Evolutionary conservation across 2,797 vertebrate genomes (phyloP), one percentile per base, ranked within the genome.

Genomic region (Sebastes oblongus): DNA sequence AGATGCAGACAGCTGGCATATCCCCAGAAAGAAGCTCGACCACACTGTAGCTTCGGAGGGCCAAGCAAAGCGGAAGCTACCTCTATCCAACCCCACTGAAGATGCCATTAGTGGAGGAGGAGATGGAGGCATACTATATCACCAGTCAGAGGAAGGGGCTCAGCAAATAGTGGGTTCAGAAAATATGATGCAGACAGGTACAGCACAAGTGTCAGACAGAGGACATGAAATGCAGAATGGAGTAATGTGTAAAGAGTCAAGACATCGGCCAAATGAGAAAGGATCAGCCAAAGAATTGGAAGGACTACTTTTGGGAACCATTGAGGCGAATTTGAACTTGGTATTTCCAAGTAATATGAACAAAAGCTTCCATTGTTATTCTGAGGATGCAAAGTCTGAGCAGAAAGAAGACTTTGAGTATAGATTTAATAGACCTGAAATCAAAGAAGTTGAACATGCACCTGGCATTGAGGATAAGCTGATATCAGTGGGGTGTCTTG

Each of bases 61-160:
- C 67, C 56, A 6, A 11, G 50, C 29, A 34, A 81, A 85, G 54
- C 52, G 42, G 68, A 80, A 14, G 54, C 20, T 71, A 42, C 24
- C 60, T 60, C 36, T 50, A 5, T 65, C 30, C 24, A 68, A 56
- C n/a, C 55, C 18, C 22, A 16, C 3, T 72, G 72, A 84, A 78
- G 79, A 75, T 16, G 32, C 52, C 42, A 46, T 16, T n/a, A 6
- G 4, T 58, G 67, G 68, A 58, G 55, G 27, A 71, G 72, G 72
- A 62, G 66, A 58, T 62, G 52, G 54, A 39, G 60, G 25, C 14
- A 20, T 16, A 16, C 3, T 66, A 1, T 22, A 18, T 74, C 66
- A 77, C 22, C 55, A 29, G 8, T 29, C 36, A 59, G 56, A 64
- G 12, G 34, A 75, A 66, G 29, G 9, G 6, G 3, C 16, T 20